Percentiles rank a stretch among this genome's conserved stretches.
Evolutionary conservation across 2,888 invertebrate genomes (phyloP).

Genomic region (Agrochola circellaris): DNA sequence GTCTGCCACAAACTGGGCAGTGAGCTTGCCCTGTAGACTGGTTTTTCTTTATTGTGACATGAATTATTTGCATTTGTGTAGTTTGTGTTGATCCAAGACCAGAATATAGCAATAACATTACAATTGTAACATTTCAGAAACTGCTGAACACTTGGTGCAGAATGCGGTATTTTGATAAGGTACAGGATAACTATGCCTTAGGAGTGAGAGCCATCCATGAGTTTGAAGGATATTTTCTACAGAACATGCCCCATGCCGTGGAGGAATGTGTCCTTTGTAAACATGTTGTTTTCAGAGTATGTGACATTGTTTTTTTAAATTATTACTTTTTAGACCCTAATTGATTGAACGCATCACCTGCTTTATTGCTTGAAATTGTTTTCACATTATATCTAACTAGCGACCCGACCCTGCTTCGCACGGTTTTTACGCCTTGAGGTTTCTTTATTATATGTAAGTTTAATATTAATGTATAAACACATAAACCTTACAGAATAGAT

Average conservation of each 20-base stretch:
- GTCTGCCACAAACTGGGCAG: too few species aligned
- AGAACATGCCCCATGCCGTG: conserved; percentile 84
- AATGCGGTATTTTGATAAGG: conserved; percentile 84
- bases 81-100: not conserved
- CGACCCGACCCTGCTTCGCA: not conserved
- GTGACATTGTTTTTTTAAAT: conserved; percentile 49
- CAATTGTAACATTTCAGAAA: conserved; percentile 78
- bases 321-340: too few species aligned
- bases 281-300: conserved; percentile 85
- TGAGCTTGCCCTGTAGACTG: not conserved
- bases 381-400: not conserved
- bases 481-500: too few species aligned
- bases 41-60: not conserved
- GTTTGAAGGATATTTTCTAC: conserved; percentile 85
- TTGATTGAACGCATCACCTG: not conserved
- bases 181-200: conserved; percentile 81
- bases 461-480: not conserved
- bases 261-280: conserved; percentile 86
- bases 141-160: conserved; percentile 83
- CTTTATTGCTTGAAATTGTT: not conserved
- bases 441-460: not conserved
- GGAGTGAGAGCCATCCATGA: conserved; percentile 86
- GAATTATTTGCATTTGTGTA: not conserved
- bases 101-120: not conserved
- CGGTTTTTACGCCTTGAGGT: not conserved